Base-by-base conservation (phyloP, 2,888 invertebrate species). In the Autographa pulchrina region DNA sequence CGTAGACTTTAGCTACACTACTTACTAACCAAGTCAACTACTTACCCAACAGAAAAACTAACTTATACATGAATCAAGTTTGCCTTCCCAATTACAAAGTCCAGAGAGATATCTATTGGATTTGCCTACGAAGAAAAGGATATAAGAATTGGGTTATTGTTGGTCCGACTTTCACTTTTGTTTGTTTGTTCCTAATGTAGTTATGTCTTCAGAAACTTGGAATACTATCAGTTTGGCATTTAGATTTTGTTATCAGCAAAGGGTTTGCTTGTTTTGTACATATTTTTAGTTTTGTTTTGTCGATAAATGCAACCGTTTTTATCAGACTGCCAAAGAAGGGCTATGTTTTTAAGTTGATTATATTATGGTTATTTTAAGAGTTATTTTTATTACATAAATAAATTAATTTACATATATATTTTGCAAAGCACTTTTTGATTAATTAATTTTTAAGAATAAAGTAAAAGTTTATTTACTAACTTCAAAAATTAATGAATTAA, bases 31-130 rank as follows among this genome's bases (percentile, higher is more conserved):
- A 13, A 20, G 4, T 1, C 7, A 56, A 18, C 18, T 1, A 9
- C 25, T 56, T 25, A 56, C 6, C 56, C 8, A 11, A 25, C 18
- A 56, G 25, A 59, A 25, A 11, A 56, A 32, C 32, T n/a, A 59
- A 32, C 48, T 18, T 32, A 48, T 20, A 71, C 59, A 63, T 58
- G 62, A 71, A 68, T 68, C 60, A 63, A 58, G 43, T 56, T 8
- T 31, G 43, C 41, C 31, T 56, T 62, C 52, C 66, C 66, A 82
- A 71, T 82, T 74, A 77, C 48, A 72, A 74, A 76, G 62, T 74
- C 35, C 31, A 52, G 61, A 64, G 61, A 59, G 48, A 18, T 18
- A 73, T 73, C 25, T 9, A 69, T 73, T 31, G 16, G 60, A 61
- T 73, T 80, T 71, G 18, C 48, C 32, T 68, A 68, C 9, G 80